Evolutionary conservation across 2,113 vertebrate genomes (phyloP).

Genomic region (Chamaetylas fuelleborni): DNA sequence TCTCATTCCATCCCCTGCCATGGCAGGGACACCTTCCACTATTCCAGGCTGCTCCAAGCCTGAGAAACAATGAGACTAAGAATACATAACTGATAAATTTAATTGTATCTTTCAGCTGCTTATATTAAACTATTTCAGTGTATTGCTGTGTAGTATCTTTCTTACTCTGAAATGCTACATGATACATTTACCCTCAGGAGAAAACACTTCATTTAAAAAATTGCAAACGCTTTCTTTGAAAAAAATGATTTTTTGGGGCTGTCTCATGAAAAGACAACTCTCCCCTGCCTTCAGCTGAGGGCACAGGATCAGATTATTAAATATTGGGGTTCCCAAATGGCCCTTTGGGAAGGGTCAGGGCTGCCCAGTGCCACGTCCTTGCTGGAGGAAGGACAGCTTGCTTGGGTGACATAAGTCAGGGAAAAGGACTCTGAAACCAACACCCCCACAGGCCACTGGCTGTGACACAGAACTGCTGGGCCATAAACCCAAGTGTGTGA

Average conservation of each 20-base stretch:
- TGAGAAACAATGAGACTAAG: neutral
- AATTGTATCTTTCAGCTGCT: rapidly evolving
- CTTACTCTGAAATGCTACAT: neutral
- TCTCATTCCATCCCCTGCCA: neutral
- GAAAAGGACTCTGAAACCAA: neutral
- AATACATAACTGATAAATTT: neutral
- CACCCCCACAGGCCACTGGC: rapidly evolving
- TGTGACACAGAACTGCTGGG: neutral
- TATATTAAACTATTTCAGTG: neutral
- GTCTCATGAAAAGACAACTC: neutral
- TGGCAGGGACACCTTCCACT: neutral
- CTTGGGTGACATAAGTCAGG: neutral
- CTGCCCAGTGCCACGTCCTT: neutral
- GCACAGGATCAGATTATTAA: neutral
- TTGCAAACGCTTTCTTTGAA: neutral
- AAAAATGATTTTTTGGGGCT: rapidly evolving
- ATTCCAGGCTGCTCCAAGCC: rapidly evolving
- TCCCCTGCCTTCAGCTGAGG: neutral
- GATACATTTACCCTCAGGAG: neutral
- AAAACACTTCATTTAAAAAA: neutral
- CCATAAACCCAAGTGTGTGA: neutral
- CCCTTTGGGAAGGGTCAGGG: neutral
- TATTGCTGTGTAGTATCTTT: rapidly evolving
- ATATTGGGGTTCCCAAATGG: neutral
- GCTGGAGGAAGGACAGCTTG: neutral